Conservation (phyloP, 2,113 vertebrate species). For the Neofelis nebulosa region DNA sequence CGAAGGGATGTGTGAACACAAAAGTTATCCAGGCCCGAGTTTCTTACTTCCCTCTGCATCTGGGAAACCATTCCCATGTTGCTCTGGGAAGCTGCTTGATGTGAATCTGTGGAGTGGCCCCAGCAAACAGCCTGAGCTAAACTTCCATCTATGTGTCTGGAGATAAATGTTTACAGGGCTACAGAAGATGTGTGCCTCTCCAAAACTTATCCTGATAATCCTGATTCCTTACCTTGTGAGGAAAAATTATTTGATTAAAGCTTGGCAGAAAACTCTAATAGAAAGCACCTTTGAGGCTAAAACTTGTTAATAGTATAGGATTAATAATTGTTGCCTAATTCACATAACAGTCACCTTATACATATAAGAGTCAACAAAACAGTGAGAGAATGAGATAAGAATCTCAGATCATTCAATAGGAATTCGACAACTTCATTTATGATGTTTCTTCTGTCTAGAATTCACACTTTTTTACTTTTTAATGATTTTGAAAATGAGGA, state of each 20-base stretch:
- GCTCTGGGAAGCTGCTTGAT: neutral
- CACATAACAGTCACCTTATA: neutral
- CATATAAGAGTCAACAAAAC: neutral
- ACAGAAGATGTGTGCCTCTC: neutral
- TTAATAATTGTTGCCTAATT: neutral
- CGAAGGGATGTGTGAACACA: neutral
- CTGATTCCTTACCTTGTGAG: rapidly evolving
- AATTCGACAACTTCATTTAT: neutral
- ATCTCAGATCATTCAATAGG: neutral
- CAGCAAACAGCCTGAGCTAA: no score
- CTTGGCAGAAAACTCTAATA: neutral
- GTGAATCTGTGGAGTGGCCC: neutral
- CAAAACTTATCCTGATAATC: neutral
- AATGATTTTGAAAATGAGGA: neutral
- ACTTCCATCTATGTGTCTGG: neutral
- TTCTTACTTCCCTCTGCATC: neutral
- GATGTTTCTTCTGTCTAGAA: neutral
- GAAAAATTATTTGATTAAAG: neutral
- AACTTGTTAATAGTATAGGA: rapidly evolving
- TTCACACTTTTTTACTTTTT: neutral
- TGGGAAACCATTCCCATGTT: neutral
- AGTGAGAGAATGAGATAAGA: neutral
- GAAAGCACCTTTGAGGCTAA: no score
- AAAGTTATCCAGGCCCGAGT: neutral
- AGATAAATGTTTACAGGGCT: neutral